Base-by-base conservation (phyloP, 1,140 invertebrate genomes). In the Hydropsyche tenuis region DNA sequence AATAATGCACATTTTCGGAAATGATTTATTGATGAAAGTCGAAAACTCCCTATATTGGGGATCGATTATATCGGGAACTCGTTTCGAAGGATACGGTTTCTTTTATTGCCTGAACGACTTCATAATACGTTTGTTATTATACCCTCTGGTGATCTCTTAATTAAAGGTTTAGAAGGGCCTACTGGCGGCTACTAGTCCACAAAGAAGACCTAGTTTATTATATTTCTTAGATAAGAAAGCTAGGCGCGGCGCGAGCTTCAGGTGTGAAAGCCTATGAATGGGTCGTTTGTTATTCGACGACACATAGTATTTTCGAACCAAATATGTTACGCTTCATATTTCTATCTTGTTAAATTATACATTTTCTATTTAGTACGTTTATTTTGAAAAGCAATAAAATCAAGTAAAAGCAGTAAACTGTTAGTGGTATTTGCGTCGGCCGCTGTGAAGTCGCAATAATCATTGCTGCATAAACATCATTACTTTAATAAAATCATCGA, bases 21-120 rank as follows among this genome's bases (percentile, higher is more conserved):
- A 1, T 1, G 45, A 16, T 5, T 7, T 43, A 43, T 43, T 7
- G 5, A 7, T 43, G 5, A 43, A 5, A 43, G 42, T 14, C 42
- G 14, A 7, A 14, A 5, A 14, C 14, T 7, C 42, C 14, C 18
- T n/a, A n/a, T 46, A n/a, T 6, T 53, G 16, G 20, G 65, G 22
- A 46, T 68, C 18, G 22, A 68, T 23, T 23, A 25, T 23, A 48
- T 68, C 42, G 22, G 23, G 48, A 48, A 68, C 43, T 20, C 43
- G 64, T 66, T 48, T 48, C 27, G 25, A 46, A 20, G 30, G 43
- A 4, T 68, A 20, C 43, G 9, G 42, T 68, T 65, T 68, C 43
- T 68, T 68, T 68, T 68, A 68, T 68, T 68, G 65, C 65, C 45
- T 25, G 63, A 23, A 68, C 48, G 65, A 46, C 65, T 68, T 68